Conservation (phyloP, 2,113 vertebrate genomes). For the Charina bottae region DNA sequence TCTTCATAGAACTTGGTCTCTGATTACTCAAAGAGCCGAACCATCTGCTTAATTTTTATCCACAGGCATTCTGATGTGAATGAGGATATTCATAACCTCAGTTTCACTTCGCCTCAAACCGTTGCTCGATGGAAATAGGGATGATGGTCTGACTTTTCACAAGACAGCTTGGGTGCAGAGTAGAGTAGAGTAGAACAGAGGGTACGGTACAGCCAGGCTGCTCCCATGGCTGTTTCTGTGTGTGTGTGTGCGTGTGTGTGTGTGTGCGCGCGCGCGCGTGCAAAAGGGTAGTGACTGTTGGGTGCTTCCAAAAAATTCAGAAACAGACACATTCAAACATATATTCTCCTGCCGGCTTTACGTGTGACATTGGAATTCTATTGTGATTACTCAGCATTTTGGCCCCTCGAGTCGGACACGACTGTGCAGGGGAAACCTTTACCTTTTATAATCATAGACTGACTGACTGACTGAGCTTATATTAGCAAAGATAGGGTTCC, state of each 20-base stretch:
- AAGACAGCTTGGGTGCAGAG: not conserved
- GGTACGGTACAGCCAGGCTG: not conserved
- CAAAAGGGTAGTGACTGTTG: not conserved
- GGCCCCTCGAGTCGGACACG: too few species aligned
- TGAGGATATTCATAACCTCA: not conserved
- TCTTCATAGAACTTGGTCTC: not conserved
- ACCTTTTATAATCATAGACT: not conserved
- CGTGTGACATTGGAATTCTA: not conserved
- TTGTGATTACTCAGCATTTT: not conserved
- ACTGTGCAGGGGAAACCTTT: too few species aligned
- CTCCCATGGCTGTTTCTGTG: not conserved
- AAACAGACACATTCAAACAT: not conserved
- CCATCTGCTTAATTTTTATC: constrained; percentile 21
- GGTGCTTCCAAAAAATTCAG: not conserved
- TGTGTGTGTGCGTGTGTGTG: not conserved
- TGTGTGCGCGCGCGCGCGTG: too few species aligned
- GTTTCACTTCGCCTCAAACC: not conserved
- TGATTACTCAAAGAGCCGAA: constrained; percentile 2
- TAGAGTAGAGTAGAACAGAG: not conserved
- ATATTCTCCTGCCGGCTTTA: not conserved
- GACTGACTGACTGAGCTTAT: not conserved
- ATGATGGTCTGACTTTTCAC: not conserved
- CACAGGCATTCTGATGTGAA: not conserved
- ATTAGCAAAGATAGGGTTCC: not conserved
- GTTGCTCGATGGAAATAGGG: constrained; percentile 15